Conservation (phyloP, 2,888 invertebrate genomes). For the Agrypnus murinus region DNA sequence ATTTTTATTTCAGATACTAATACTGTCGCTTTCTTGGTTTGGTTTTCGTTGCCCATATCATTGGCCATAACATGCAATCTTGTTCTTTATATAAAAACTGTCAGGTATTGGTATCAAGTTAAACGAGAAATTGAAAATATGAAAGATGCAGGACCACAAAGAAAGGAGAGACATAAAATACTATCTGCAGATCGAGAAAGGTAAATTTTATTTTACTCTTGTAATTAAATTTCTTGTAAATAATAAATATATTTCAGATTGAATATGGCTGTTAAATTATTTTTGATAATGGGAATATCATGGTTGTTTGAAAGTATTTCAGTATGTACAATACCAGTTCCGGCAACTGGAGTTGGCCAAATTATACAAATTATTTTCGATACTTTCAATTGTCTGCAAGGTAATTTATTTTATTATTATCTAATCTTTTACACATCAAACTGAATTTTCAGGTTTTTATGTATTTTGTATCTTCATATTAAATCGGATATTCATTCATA, state of each 20-base stretch:
- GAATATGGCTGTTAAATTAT: constrained; percentile 82
- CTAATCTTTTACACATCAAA: background rate
- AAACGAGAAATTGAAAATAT: constrained; percentile 84
- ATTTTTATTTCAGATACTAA: constrained; percentile 35
- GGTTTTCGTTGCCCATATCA: constrained; percentile 74
- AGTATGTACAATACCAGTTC: constrained; percentile 74
- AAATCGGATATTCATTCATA: constrained; percentile 73
- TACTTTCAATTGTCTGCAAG: constrained; percentile 81
- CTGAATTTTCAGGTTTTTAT: constrained; percentile 70
- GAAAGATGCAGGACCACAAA: constrained; percentile 78
- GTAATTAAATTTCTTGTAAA: background rate
- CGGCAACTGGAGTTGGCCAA: constrained; percentile 60
- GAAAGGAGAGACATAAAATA: constrained; percentile 75
- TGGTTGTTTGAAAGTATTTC: constrained; percentile 82
- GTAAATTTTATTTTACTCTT: constrained; percentile 74
- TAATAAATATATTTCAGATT: constrained; percentile 74
- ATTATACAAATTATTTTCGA: constrained; percentile 73
- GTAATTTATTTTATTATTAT: constrained; percentile 64
- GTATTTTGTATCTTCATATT: constrained; percentile 84
- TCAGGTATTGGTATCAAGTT: constrained; percentile 81
- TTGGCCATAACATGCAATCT: constrained; percentile 79
- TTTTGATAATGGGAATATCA: constrained; percentile 86
- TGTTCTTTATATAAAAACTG: constrained; percentile 80
- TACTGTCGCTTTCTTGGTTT: constrained; percentile 51
- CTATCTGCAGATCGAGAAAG: constrained; percentile 82